Base-by-base conservation (phyloP, 2,797 vertebrate genomes). In the Sphenopsis melanotis region DNA sequence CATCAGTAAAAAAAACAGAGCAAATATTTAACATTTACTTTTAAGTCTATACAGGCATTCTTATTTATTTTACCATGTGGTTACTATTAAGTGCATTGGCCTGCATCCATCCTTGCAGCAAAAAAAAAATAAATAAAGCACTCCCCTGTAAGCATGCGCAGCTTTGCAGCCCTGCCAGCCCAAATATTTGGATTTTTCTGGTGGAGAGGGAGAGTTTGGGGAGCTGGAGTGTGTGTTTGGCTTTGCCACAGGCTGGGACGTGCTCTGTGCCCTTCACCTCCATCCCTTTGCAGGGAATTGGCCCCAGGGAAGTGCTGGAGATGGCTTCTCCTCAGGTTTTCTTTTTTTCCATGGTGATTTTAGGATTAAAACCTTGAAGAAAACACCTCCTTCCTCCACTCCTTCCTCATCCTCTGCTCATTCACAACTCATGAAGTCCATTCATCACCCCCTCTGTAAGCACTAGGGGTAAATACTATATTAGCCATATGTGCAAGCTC, bases 31-130 rank as follows among this genome's bases (percentile, higher is more conserved):
- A 89, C 90, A 47, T 95, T 88, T 66, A 95, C 93, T 97, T 96
- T 96, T 71, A 94, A 91, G 93, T 83, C 87, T 61, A 92, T 92
- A 68, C 81, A 90, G 89, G 66, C 87, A 93, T 95, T 96, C 87
- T 89, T 96, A 91, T 96, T 95, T 94, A 94, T 96, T 95, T 95
- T 95, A 95, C 91, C 92, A 95, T 95, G 93, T 97, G 95, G 94
- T 95, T 94, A 85, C 91, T 92, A 96, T 97, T 97, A 97, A 97
- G 96, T 92, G 70, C 12, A 1, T 84, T 96, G 94, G 95, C 89
- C 88, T 87, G 75, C 69, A 93, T 89, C 90, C 94, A 96, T 84
- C 65, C 78, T 95, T 70, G 76, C 80, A 91, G 47, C 18, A 42
- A 57, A 81, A 50, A 44, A 22, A 34, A 29, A 59, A 87, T 34